Conservation (phyloP, 2,797 vertebrate genomes). For the Gymnoscopelus microlampas region DNA sequence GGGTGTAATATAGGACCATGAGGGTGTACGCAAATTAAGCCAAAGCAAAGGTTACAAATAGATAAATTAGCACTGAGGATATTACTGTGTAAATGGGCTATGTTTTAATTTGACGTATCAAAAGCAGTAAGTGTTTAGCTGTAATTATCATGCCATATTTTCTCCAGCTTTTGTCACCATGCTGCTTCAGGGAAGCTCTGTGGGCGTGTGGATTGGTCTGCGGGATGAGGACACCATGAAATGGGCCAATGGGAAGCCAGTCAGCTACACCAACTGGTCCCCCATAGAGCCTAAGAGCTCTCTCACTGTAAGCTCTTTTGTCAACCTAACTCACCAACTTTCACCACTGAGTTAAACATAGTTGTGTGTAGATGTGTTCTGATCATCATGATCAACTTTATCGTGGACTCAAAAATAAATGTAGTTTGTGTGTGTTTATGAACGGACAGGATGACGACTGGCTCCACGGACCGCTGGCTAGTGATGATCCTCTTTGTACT, state of each 20-base stretch:
- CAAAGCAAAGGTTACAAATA: too few relatives aligned
- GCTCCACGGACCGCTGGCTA: slow-evolving; percentile 56
- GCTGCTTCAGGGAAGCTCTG: slow-evolving; percentile 87
- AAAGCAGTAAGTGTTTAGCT: slow-evolving; percentile 16
- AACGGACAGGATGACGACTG: slow-evolving; percentile 61
- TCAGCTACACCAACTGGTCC: slow-evolving; percentile 91
- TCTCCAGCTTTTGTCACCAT: slow-evolving; percentile 91
- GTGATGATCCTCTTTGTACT: slow-evolving; percentile 79
- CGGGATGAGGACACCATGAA: slow-evolving; percentile 82
- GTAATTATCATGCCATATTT: slow-evolving; percentile 25
- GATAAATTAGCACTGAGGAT: too few relatives aligned
- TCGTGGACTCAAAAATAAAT: too few relatives aligned
- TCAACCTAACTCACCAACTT: neutral
- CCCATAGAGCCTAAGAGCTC: slow-evolving; percentile 79
- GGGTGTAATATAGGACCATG: too few relatives aligned
- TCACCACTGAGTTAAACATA: neutral
- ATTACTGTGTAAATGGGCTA: too few relatives aligned
- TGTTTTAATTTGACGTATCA: too few relatives aligned
- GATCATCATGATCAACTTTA: too few relatives aligned
- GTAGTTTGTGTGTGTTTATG: slow-evolving; percentile 8
- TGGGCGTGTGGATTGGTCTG: slow-evolving; percentile 91
- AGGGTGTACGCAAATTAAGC: too few relatives aligned
- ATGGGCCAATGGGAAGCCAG: slow-evolving; percentile 82
- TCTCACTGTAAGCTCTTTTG: slow-evolving; percentile 62
- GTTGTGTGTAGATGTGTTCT: neutral